Conservation (phyloP, 2,888 invertebrate genomes). For the Auanema freiburgensis region DNA sequence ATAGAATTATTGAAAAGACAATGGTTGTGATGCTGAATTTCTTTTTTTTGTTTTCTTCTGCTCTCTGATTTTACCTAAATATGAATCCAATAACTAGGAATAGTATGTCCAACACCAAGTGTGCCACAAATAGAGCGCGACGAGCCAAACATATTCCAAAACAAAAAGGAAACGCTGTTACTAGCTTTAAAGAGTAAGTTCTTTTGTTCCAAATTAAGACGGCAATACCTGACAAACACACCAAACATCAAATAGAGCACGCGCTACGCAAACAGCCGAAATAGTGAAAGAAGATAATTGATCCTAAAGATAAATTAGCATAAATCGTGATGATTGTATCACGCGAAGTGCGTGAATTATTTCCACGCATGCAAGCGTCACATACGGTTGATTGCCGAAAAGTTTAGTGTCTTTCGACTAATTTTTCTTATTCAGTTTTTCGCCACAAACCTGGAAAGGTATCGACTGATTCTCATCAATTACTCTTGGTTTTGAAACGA, state of each 20-base stretch:
- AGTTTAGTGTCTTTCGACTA: too few relatives aligned
- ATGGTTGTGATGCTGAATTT: slow-evolving; percentile 30
- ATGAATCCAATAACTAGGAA: slow-evolving; percentile 35
- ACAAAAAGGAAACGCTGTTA: slow-evolving; percentile 32
- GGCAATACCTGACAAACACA: slow-evolving; percentile 28
- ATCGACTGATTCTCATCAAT: too few relatives aligned
- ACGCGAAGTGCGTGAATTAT: too few relatives aligned
- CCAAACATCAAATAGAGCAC: slow-evolving; percentile 42
- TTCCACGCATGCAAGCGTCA: too few relatives aligned
- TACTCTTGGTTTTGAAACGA: too few relatives aligned
- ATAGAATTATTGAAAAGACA: slow-evolving; percentile 37
- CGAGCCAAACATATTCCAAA: slow-evolving; percentile 31
- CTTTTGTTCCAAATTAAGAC: too few relatives aligned
- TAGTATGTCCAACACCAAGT: slow-evolving; percentile 37
- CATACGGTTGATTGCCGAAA: too few relatives aligned
- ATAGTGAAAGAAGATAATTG: slow-evolving; percentile 33
- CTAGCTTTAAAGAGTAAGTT: slow-evolving; percentile 23
- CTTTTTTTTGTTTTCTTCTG: background rate
- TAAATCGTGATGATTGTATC: too few relatives aligned
- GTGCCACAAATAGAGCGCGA: slow-evolving; percentile 34
- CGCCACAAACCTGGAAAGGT: too few relatives aligned
- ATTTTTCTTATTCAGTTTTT: too few relatives aligned
- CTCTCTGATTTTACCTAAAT: slow-evolving; percentile 21
- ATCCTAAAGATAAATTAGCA: slow-evolving; percentile 18
- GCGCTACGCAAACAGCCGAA: slow-evolving; percentile 30